Percentiles rank a stretch among this genome's conserved stretches.
Evolutionary conservation across 2,888 invertebrate genomes (phyloP).

Genomic region (Eulithis testata): DNA sequence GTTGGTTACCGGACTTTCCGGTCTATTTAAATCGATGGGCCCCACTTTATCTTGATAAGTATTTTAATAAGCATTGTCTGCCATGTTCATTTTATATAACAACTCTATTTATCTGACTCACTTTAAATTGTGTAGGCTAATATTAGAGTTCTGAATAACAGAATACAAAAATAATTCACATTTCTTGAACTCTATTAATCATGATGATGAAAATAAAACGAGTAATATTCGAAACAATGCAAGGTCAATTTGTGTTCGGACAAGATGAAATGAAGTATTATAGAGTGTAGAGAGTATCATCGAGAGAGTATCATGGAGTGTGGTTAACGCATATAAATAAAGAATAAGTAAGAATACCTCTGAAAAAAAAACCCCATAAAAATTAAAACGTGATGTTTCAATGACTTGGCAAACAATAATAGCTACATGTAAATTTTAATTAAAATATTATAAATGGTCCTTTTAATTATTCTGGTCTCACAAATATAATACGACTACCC

Average conservation of each 20-base stretch:
- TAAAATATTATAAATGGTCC: neutral
- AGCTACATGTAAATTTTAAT: neutral
- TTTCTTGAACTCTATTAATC: slow-evolving; percentile 36
- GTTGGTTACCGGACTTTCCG: slow-evolving; percentile 68
- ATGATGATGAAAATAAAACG: slow-evolving; percentile 36
- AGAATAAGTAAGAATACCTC: no score
- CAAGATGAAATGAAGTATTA: slow-evolving; percentile 31
- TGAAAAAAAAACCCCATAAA: no score
- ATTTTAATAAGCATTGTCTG: slow-evolving; percentile 35
- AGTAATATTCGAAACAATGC: slow-evolving; percentile 41
- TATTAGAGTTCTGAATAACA: slow-evolving; percentile 1
- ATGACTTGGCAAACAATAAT: neutral
- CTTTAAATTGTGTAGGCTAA: neutral
- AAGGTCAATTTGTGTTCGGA: slow-evolving; percentile 41
- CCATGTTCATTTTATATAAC: slow-evolving; percentile 9
- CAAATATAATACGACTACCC: slow-evolving; percentile 57
- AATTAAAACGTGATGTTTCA: neutral
- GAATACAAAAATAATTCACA: slow-evolving; percentile 28
- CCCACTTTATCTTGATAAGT: slow-evolving; percentile 46
- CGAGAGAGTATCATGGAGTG: no score
- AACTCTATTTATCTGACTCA: slow-evolving; percentile 5
- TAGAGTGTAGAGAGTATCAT: no score
- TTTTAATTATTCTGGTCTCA: slow-evolving; percentile 58
- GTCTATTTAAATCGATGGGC: slow-evolving; percentile 70
- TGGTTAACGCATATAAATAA: slow-evolving; percentile 2